Percentiles rank a stretch among this genome's conserved stretches.
Conservation (phyloP, 2,888 invertebrate genomes). For the Polymixis lichenea region DNA sequence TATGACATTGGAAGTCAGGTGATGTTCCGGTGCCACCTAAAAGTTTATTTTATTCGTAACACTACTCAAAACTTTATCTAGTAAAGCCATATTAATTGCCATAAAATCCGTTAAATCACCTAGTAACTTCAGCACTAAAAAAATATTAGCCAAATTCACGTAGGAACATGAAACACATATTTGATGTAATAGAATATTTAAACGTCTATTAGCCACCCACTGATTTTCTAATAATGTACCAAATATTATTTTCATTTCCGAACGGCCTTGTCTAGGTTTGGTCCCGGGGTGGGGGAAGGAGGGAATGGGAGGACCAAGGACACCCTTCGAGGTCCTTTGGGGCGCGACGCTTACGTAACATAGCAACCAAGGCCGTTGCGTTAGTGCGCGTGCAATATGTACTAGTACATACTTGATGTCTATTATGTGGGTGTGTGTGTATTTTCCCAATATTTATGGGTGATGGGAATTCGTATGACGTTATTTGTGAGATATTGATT, state of each 20-base stretch:
- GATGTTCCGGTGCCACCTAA: background rate
- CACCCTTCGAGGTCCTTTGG: slow-evolving; percentile 78
- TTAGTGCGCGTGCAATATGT: slow-evolving; percentile 71
- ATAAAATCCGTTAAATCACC: slow-evolving; percentile 8
- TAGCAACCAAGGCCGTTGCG: slow-evolving; percentile 77
- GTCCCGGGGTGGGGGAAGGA: slow-evolving; percentile 64
- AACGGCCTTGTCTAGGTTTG: slow-evolving; percentile 75
- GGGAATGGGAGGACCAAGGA: slow-evolving; percentile 73
- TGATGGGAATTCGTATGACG: slow-evolving; percentile 10
- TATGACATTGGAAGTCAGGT: background rate
- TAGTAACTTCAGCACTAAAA: slow-evolving; percentile 18
- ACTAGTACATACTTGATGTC: slow-evolving; percentile 27
- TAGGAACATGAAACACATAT: slow-evolving; percentile 42
- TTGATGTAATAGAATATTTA: slow-evolving; percentile 63
- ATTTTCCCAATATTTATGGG: slow-evolving; percentile 38
- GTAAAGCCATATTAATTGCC: background rate
- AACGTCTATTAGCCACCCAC: slow-evolving; percentile 62
- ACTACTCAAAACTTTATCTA: background rate
- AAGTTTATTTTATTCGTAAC: background rate
- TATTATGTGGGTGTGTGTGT: slow-evolving; percentile 30
- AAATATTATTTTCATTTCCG: slow-evolving; percentile 77
- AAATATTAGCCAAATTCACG: slow-evolving; percentile 19
- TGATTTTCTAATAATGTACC: slow-evolving; percentile 72
- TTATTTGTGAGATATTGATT: background rate
- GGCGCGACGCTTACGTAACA: slow-evolving; percentile 84